Evolutionary conservation across 1,140 invertebrate genomes (phyloP), one percentile per base, ranked within the genome.

Genomic region (Hyposmocoma kahamanoa): DNA sequence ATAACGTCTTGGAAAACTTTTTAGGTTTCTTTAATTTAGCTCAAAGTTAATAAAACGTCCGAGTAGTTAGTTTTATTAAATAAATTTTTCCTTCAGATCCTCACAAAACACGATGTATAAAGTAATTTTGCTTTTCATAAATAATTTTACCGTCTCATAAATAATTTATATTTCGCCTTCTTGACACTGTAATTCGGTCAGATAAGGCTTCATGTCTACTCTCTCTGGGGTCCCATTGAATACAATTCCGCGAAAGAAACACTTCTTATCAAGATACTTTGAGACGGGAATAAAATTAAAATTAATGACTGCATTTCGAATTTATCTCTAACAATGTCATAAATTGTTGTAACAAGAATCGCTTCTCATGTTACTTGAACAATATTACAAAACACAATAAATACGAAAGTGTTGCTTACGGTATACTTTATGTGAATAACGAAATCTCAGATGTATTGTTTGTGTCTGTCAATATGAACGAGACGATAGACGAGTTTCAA

Each of bases 141-240:
- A 26, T 26, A 26, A 26, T 26, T 59, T 57, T 43, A 56, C 42
- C 26, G 50, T 54, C 56, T 66, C 45, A 67, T 69, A 64, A 67
- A 67, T 69, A 64, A 69, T 67, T 67, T 67, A 65, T 61, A 11
- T 11, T 55, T 62, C 47, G 43, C 53, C 56, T 62, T 57, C 55
- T 50, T 57, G 63, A 57, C 49, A 62, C 57, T 55, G 49, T 62
- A 62, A 59, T 61, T 63, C 61, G 42, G 43, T 44, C 20, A 50
- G 57, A 63, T 69, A 69, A 67, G 47, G 45, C 43, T 47, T 49
- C 50, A 26, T 26, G 22, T 26, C 30, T 48, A 49, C 47, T 56
- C 53, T 42, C 54, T 32, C 19, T 21, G 30, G 50, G 39, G 43
- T 47, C 46, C 47, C 49, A 52, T 56, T 5, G 24, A 11, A 57